Evolutionary conservation across 1,140 invertebrate genomes (phyloP).

Genomic region (Chymomyza costata): DNA sequence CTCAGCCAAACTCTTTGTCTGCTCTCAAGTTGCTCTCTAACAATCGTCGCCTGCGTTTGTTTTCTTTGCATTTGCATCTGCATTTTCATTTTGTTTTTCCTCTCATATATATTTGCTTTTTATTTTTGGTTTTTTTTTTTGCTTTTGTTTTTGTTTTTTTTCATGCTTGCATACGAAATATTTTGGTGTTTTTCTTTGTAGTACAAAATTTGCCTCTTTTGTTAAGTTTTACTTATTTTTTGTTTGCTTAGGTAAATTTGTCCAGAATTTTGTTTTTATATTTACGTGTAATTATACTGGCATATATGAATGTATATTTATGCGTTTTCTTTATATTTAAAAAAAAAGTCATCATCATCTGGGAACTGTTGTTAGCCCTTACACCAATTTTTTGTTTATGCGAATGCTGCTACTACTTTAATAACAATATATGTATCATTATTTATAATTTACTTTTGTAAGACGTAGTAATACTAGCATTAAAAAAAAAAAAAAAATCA

Average conservation of each 20-base stretch:
- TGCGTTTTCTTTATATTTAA: constrained; percentile 12
- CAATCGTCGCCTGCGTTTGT: constrained; percentile 57
- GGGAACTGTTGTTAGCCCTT: no score
- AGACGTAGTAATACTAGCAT: no score
- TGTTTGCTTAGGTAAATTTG: no score
- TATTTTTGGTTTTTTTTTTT: constrained; percentile 18
- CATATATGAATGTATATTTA: constrained; percentile 1
- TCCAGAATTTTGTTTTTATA: no score
- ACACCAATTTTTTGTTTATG: no score
- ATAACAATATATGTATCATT: no score
- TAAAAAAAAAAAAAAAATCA: no score
- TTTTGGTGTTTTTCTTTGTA: constrained; percentile 58
- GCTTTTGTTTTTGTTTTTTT: constrained; percentile 1
- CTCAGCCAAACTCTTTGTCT: constrained; percentile 6
- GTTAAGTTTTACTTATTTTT: background rate
- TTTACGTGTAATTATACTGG: no score
- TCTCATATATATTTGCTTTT: constrained; percentile 16
- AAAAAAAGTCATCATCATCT: no score
- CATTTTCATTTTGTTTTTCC: constrained; percentile 6
- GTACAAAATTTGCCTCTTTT: constrained; percentile 48
- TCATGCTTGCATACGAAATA: constrained; percentile 2
- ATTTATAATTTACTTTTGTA: no score
- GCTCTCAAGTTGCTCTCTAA: constrained; percentile 27
- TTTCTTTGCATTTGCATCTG: constrained; percentile 19
- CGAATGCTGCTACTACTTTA: no score